A percentile compares a stretch with the other conserved stretches of the same genome.
These are phyloP conservation scores for Noctua janthina DNA, from an alignment of 2,888 invertebrate genomes.

Conservation along the genomic window DNA sequence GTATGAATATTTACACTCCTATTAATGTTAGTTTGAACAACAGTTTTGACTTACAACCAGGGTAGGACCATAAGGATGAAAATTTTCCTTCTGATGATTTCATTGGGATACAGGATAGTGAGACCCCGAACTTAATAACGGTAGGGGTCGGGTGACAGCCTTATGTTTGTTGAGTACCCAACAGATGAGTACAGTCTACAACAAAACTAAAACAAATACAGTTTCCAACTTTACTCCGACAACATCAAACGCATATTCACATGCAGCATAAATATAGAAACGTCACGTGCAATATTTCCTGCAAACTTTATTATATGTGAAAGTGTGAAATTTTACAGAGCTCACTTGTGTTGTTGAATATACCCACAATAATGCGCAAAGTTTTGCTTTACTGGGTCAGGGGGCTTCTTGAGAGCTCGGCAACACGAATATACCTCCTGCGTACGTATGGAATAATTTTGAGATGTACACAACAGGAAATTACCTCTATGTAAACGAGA, in stretches of 20 bases:
- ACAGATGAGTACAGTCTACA: constrained; percentile 62
- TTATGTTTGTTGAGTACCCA: constrained; percentile 59
- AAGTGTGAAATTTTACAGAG: constrained; percentile 65
- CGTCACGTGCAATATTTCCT: constrained; percentile 57
- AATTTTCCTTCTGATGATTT: constrained; percentile 68
- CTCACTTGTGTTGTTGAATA: constrained; percentile 70
- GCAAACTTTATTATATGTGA: constrained; percentile 63
- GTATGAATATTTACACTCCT: constrained; percentile 48
- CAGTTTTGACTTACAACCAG: constrained; percentile 55
- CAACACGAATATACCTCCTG: constrained; percentile 64
- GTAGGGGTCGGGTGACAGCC: constrained; percentile 63
- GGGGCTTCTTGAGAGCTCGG: constrained; percentile 66
- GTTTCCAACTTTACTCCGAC: constrained; percentile 20
- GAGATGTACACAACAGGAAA: constrained; percentile 71
- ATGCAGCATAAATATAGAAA: constrained; percentile 57
- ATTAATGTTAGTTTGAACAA: constrained; percentile 59
- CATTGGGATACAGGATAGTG: constrained; percentile 62
- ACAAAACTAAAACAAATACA: constrained; percentile 58
- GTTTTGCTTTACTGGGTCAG: constrained; percentile 74
- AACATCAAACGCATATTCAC: constrained; percentile 46
- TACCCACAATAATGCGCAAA: constrained; percentile 74
- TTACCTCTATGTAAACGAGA: constrained; percentile 69
- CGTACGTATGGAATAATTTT: constrained; percentile 71
- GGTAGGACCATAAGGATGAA: constrained; percentile 47
- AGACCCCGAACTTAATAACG: constrained; percentile 69